These are phyloP conservation scores for Timandra comae DNA, from an alignment of 2,888 invertebrate genomes.

Conservation along the genomic window DNA sequence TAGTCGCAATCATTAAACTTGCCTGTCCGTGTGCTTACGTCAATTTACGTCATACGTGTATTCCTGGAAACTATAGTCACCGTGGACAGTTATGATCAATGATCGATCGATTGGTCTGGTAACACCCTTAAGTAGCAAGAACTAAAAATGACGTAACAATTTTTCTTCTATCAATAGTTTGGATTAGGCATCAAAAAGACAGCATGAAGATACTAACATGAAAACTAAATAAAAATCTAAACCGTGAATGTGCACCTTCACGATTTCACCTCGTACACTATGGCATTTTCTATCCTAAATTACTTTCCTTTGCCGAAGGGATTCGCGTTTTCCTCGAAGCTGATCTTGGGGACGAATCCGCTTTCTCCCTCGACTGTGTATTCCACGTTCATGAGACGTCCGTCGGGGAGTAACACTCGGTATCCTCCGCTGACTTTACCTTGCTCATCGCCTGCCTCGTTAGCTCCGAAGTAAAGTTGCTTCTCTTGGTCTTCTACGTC, in stretches of 20 bases:
- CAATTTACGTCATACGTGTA: too few species aligned
- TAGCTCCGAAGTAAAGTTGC: conserved; percentile 81
- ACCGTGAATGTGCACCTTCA: conserved; percentile 14
- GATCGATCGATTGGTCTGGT: too few species aligned
- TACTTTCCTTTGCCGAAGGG: conserved; percentile 57
- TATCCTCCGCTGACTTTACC: conserved; percentile 82
- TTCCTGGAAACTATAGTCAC: too few species aligned
- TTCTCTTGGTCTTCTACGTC: conserved; percentile 84
- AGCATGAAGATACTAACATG: not conserved
- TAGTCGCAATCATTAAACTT: too few species aligned
- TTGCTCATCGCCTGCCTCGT: conserved; percentile 79
- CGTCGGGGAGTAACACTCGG: conserved; percentile 81
- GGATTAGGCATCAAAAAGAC: too few species aligned
- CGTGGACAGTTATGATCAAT: too few species aligned
- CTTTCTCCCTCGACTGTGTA: conserved; percentile 83
- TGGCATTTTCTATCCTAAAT: not conserved
- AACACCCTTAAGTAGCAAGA: too few species aligned
- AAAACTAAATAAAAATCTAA: not conserved
- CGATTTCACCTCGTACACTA: conserved; percentile 1
- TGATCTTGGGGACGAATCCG: conserved; percentile 83
- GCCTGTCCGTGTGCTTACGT: too few species aligned
- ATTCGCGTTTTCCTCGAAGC: conserved; percentile 79
- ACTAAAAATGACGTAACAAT: too few species aligned
- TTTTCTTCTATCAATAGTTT: too few species aligned
- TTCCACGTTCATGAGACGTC: conserved; percentile 83